These are phyloP conservation scores for Desmodus rotundus DNA, from an alignment of 2,113 vertebrate genomes.

Conservation along the genomic window DNA sequence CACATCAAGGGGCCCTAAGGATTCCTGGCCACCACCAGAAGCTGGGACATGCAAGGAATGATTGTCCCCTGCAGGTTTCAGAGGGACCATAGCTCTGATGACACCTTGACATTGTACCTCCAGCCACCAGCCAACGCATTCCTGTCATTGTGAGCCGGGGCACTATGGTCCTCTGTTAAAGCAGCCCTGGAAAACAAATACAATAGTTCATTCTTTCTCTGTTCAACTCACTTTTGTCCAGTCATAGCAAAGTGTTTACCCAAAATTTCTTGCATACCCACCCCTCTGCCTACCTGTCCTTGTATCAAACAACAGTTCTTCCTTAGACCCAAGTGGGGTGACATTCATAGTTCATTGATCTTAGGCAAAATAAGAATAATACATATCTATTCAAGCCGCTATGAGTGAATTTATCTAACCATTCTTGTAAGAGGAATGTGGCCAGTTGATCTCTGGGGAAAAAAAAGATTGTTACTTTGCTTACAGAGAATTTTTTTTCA, in stretches of 20 bases:
- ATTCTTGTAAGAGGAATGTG: no score
- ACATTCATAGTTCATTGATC: neutral
- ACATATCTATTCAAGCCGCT: neutral
- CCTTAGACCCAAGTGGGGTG: rapidly evolving
- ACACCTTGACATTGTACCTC: neutral
- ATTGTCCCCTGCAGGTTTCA: rapidly evolving
- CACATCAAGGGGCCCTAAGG: neutral
- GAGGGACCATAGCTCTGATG: rapidly evolving
- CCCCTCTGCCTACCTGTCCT: rapidly evolving
- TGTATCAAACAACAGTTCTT: neutral
- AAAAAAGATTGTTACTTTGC: neutral
- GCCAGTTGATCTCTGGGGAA: neutral
- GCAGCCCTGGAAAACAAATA: no score
- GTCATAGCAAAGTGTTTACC: neutral
- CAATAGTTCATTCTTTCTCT: rapidly evolving
- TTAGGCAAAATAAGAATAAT: neutral
- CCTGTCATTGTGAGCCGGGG: neutral
- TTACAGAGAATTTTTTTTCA: neutral
- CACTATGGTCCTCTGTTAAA: no score
- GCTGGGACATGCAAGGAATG: neutral
- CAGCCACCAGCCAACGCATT: neutral
- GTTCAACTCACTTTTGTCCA: neutral
- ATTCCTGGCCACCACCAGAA: neutral
- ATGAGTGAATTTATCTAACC: neutral
- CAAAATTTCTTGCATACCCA: neutral